A percentile compares a stretch with the other conserved stretches of the same genome.
phyloP scores from a whole-genome alignment of 2,888 invertebrate species.

The Steinernema scapterisci region DNA sequence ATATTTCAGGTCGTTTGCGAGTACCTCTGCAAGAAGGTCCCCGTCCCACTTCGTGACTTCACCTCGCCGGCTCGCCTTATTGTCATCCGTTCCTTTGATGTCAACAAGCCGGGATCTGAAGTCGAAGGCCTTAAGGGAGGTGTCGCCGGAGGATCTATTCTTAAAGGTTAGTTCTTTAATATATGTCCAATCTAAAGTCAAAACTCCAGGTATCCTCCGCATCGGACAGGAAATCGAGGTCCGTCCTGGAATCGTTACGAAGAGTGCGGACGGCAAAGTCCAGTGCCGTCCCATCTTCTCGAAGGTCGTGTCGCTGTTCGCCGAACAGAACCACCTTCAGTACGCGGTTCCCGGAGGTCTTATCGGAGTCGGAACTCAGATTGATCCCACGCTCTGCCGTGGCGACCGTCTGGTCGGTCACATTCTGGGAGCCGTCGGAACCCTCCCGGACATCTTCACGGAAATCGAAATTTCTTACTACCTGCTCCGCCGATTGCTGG shows the following conservation, averaged over 20 bases:
- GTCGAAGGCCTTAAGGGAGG: constrained; percentile 87
- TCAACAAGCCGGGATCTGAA: constrained; percentile 99
- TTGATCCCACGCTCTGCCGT: constrained; percentile 96
- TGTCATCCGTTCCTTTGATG: constrained; percentile 86
- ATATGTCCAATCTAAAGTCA: too few relatives aligned
- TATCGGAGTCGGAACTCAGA: constrained; percentile 97
- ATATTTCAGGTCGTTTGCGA: constrained; percentile 81
- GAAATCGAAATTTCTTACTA: constrained; percentile 98
- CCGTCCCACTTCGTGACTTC: constrained; percentile 92
- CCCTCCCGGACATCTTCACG: constrained; percentile 93
- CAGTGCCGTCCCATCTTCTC: constrained; percentile 96
- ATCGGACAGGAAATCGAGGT: constrained; percentile 97
- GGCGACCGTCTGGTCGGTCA: constrained; percentile 98
- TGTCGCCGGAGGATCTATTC: constrained; percentile 96
- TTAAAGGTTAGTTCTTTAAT: constrained; percentile 82
- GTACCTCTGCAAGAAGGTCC: constrained; percentile 97
- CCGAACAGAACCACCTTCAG: constrained; percentile 95
- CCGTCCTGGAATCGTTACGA: constrained; percentile 81
- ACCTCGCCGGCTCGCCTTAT: constrained; percentile 91
- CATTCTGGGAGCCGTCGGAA: constrained; percentile 87
- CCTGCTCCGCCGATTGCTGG: constrained; percentile 88
- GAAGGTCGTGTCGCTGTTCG: constrained; percentile 87
- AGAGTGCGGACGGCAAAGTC: constrained; percentile 90
- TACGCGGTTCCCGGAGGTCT: constrained; percentile 99
- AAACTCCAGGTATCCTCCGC: constrained; percentile 67